These are phyloP conservation scores for Hermaeophaga mercurialis DNA, from an alignment of 2,888 invertebrate genomes.

Conservation along the genomic window DNA sequence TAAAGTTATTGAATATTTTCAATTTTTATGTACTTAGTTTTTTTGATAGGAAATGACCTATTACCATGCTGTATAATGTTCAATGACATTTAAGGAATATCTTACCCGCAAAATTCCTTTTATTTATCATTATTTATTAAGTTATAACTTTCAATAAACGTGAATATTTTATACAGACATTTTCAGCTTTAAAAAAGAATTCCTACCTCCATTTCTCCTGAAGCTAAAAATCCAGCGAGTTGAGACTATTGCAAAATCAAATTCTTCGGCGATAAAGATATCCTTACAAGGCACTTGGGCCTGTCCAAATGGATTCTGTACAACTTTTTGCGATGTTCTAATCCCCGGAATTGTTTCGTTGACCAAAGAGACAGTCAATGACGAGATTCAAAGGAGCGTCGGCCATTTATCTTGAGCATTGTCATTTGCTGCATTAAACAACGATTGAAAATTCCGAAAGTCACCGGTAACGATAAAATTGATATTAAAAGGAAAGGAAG, in stretches of 20 bases:
- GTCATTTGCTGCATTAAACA: slow-evolving; percentile 47
- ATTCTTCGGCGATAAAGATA: slow-evolving; percentile 6
- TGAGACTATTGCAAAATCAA: background rate
- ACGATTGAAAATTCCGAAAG: slow-evolving; percentile 45
- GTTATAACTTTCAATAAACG: too few relatives aligned
- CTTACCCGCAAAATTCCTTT: too few relatives aligned
- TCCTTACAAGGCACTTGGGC: background rate
- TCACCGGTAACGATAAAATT: slow-evolving; percentile 42
- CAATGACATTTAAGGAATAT: too few relatives aligned
- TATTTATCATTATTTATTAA: too few relatives aligned
- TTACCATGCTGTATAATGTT: too few relatives aligned
- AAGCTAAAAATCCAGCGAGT: too few relatives aligned
- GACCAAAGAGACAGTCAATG: slow-evolving; percentile 36
- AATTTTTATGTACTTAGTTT: too few relatives aligned
- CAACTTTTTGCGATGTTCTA: slow-evolving; percentile 20
- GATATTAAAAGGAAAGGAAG: slow-evolving; percentile 38
- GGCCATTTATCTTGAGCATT: slow-evolving; percentile 49
- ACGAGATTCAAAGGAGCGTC: slow-evolving; percentile 47
- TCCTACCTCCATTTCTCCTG: too few relatives aligned
- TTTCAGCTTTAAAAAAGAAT: too few relatives aligned
- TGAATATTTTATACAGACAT: too few relatives aligned
- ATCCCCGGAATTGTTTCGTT: slow-evolving; percentile 17
- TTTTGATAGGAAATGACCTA: too few relatives aligned
- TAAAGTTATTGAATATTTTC: too few relatives aligned
- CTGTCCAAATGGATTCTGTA: slow-evolving; percentile 14